Evolutionary conservation across 2,888 invertebrate species (phyloP), one percentile per base, ranked within the genome.

Genomic region (Fragum whitleyi): DNA sequence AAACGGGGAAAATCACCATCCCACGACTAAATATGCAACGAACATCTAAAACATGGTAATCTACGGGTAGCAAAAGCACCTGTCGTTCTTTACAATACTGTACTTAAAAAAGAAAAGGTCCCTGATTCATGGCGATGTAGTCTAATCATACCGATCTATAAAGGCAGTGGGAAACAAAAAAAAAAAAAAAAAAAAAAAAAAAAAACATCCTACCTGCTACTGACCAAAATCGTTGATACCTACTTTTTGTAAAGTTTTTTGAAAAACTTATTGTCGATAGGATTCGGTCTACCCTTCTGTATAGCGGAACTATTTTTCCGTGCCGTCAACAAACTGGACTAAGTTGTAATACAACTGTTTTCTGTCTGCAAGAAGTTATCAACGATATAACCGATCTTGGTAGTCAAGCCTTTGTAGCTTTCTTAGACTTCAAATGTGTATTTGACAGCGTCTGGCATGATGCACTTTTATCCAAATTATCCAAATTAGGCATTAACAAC

Each of bases 111-210:
- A 26, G 57, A 61, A n/a, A 29, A 29, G 28, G 32, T 61, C 9
- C 61, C 61, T 3, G 36, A 61, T 16, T 19, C n/a, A 2, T 61
- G 61, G 61, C 61, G 36, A n/a, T 23, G 23, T 16, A 68, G 68
- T 14, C 9, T 51, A 3, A 23, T 68, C 16, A 68, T 68, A 28
- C 51, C 68, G 1, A 51, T 68, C 23, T 47, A 68, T 51, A 51
- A 57, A 57, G 57, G 9, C 21, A 57, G 26, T 23, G 57, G 57
- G 1, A 57, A 57, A 57, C 9, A 9, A 11, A 57, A 57, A 23
- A n/a, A 57, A 5, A 57, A 11, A 9, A 11, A 57, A 57, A 23
- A n/a, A 57, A 5, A n/a, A n/a, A 57, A 11, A 9, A 11, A 57
- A 57, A 23, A n/a, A 57, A 5, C 23, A 57, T 23, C 23, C 11